Conservation (phyloP, 2,888 invertebrate species). For the Philhelius pedissequus region DNA sequence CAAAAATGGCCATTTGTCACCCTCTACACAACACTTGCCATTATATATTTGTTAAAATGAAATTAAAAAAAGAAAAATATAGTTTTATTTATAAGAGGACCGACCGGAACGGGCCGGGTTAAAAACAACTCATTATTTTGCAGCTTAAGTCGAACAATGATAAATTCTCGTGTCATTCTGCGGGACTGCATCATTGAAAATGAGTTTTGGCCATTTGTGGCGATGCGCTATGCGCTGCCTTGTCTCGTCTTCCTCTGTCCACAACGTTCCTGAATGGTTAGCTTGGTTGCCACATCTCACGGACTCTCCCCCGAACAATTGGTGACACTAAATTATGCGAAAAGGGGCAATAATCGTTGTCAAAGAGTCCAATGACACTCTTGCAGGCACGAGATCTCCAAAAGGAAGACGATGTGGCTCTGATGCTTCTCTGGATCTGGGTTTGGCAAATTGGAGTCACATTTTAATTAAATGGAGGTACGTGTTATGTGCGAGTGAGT, state of each 20-base stretch:
- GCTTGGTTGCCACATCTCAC: conserved; percentile 32
- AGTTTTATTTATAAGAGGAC: conserved; percentile 9
- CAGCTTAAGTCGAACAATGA: conserved; percentile 62
- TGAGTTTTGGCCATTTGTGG: conserved; percentile 16
- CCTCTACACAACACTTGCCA: conserved; percentile 17
- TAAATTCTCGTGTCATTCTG: conserved; percentile 45
- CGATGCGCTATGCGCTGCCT: conserved; percentile 24
- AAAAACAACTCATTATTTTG: conserved; percentile 60
- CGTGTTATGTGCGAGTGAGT: background rate
- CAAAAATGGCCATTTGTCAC: conserved; percentile 60
- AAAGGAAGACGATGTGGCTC: background rate
- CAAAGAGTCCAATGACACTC: conserved; percentile 43
- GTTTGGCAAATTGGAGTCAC: conserved; percentile 53
- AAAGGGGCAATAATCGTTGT: conserved; percentile 60
- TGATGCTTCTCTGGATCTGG: conserved; percentile 1
- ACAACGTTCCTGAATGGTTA: background rate
- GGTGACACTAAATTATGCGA: conserved; percentile 68
- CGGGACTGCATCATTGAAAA: background rate
- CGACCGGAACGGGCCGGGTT: background rate
- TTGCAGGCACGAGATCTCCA: background rate
- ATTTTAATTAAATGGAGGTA: conserved; percentile 58
- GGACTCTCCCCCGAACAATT: conserved; percentile 60
- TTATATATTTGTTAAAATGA: background rate
- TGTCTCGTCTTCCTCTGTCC: conserved; percentile 30
- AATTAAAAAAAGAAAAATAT: conserved; percentile 1